Percentiles rank a stretch among this genome's conserved stretches.
These are phyloP conservation scores for Heliconius congener DNA, from an alignment of 1,140 invertebrate genomes.

Conservation along the genomic window DNA sequence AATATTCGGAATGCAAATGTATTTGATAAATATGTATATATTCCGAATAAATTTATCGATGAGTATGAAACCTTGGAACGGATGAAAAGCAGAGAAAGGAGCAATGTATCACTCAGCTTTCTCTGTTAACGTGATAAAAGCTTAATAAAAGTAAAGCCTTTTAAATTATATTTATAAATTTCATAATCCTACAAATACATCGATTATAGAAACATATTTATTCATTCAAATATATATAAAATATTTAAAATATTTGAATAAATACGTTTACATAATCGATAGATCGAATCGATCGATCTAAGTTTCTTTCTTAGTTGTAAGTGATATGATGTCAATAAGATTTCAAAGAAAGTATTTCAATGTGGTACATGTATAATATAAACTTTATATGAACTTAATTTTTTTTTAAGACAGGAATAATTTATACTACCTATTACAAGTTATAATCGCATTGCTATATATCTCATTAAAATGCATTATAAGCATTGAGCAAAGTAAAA, in stretches of 20 bases:
- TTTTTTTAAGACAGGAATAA: background rate
- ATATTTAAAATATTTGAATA: no score
- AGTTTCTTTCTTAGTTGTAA: background rate
- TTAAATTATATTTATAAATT: background rate
- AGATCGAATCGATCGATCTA: no score
- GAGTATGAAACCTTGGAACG: background rate
- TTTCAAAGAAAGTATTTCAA: background rate
- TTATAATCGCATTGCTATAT: constrained; percentile 18
- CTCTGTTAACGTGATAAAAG: background rate
- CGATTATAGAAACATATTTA: no score
- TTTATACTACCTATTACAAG: background rate
- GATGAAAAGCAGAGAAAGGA: background rate
- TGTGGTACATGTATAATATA: background rate
- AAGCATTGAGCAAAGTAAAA: constrained; percentile 22
- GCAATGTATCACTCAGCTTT: background rate
- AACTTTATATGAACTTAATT: background rate
- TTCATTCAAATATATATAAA: no score
- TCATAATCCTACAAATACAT: no score
- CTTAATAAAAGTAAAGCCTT: background rate
- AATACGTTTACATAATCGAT: no score
- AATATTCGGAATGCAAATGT: background rate
- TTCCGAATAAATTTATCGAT: background rate
- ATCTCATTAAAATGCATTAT: constrained; percentile 11
- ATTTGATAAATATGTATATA: no score
- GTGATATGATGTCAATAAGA: background rate